Evolutionary conservation across 2,797 vertebrate genomes (phyloP).

Genomic region (Megalops cyprinoides): DNA sequence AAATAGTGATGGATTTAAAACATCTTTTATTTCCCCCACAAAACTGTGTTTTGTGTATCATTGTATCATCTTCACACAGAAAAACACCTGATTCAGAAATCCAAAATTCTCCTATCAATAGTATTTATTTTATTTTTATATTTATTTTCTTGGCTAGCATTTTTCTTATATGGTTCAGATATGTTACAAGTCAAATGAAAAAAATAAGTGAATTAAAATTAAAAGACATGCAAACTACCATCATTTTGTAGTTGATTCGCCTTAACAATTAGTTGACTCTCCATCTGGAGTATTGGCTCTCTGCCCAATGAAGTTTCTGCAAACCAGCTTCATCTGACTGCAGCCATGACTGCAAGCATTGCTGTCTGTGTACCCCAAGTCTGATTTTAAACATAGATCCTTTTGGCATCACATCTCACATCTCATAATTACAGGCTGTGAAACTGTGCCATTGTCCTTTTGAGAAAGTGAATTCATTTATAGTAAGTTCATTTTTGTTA

Average conservation of each 20-base stretch:
- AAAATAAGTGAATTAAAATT: constrained; percentile 44
- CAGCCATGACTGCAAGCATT: not conserved
- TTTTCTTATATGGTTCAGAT: constrained; percentile 21
- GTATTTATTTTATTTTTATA: not conserved
- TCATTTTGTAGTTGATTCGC: constrained; percentile 52
- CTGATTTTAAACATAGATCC: not conserved
- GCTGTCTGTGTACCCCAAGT: not conserved
- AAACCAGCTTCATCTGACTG: constrained; percentile 21
- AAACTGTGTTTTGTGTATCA: too few species aligned
- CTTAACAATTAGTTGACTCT: constrained; percentile 47
- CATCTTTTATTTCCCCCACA: too few species aligned
- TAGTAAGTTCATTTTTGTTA: too few species aligned
- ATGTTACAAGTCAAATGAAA: constrained; percentile 13
- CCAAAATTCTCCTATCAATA: too few species aligned
- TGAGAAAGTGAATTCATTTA: not conserved
- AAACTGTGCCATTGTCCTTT: not conserved
- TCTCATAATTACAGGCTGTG: not conserved
- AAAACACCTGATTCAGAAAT: too few species aligned
- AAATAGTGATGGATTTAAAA: too few species aligned
- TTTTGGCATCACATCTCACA: not conserved
- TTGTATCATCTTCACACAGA: too few species aligned
- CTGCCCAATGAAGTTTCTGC: constrained; percentile 45
- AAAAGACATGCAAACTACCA: constrained; percentile 36
- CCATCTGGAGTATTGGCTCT: constrained; percentile 55
- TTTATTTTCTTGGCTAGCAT: not conserved